Conservation (phyloP, 2,797 vertebrate species). For the Hydrolagus colliei region DNA sequence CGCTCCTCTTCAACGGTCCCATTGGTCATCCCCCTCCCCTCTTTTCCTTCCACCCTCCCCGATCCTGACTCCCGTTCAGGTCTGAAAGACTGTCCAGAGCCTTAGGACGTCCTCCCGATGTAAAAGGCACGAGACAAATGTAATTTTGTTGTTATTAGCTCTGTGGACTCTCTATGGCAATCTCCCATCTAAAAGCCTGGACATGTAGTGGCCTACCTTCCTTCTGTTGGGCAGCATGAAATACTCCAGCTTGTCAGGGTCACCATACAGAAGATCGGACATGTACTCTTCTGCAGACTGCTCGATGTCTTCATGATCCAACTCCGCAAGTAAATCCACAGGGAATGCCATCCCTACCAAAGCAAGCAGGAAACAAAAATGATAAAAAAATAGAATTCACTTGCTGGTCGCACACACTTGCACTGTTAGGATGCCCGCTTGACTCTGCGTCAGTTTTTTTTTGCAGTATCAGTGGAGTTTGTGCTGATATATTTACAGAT, state of each 20-base stretch:
- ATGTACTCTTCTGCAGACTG: constrained; percentile 58
- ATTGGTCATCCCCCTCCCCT: no score
- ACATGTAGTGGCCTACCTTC: constrained; percentile 54
- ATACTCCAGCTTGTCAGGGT: constrained; percentile 53
- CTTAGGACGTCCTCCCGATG: no score
- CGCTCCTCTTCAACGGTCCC: no score
- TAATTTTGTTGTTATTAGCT: background rate
- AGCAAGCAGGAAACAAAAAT: background rate
- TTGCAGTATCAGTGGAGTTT: background rate
- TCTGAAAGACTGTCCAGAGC: no score
- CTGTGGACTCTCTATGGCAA: background rate
- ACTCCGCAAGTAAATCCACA: constrained; percentile 66
- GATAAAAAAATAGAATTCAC: background rate
- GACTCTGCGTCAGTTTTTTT: background rate
- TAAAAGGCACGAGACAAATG: no score
- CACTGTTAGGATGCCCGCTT: background rate
- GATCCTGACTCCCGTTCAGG: no score
- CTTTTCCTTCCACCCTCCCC: no score
- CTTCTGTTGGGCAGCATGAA: constrained; percentile 53
- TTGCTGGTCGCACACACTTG: background rate
- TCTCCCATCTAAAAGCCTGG: background rate
- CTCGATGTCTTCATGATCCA: constrained; percentile 62
- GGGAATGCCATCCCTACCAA: constrained; percentile 70
- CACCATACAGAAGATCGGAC: constrained; percentile 52
- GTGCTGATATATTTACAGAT: no score